phyloP scores from a whole-genome alignment of 2,113 vertebrate species.

The Anguilla rostrata region DNA sequence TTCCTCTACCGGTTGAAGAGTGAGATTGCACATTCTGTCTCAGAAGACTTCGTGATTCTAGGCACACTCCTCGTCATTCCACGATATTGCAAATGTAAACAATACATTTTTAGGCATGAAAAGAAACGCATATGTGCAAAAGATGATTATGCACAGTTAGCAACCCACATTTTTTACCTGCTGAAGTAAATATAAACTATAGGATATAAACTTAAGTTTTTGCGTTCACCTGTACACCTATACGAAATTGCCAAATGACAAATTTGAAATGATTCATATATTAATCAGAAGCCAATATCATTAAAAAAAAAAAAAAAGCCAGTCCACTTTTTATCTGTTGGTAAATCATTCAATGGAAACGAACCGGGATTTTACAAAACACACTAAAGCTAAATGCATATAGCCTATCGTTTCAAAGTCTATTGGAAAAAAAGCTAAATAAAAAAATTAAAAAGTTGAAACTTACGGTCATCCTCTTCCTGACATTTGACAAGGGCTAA shows the following conservation, averaged over 20 bases:
- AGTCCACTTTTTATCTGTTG: neutral
- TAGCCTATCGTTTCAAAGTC: neutral
- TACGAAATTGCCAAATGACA: neutral
- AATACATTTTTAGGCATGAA: neutral
- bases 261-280: neutral
- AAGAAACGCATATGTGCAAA: neutral
- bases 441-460: slow-evolving; percentile 44
- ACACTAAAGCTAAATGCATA: neutral
- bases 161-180: neutral
- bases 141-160: neutral
- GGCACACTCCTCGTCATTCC: neutral
- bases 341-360: neutral
- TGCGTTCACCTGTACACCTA: neutral
- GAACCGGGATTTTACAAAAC: neutral
- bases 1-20: neutral
- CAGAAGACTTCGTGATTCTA: neutral
- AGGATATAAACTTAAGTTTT: neutral
- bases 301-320: neutral
- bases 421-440: neutral
- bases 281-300: neutral
- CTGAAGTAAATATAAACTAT: neutral
- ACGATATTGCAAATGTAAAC: neutral
- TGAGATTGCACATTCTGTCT: neutral
- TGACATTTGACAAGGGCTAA: slow-evolving; percentile 78
- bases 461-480: slow-evolving; percentile 75